A percentile compares a stretch with the other conserved stretches of the same genome.
Conservation (phyloP, 2,888 invertebrate genomes). For the Nemapogon koenigi region DNA sequence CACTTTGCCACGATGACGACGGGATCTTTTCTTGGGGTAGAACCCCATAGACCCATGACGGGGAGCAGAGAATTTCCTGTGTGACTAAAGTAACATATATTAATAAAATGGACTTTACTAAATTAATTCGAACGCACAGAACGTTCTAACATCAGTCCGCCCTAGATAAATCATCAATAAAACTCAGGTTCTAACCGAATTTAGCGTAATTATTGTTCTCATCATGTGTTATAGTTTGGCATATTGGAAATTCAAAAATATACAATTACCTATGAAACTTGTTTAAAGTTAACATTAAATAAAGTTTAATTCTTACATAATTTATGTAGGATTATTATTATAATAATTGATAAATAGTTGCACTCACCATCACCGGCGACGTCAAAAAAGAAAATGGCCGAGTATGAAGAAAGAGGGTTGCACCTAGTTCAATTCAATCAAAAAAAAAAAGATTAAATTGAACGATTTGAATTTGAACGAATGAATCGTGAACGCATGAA, state of each 20-base stretch:
- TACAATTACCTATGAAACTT: no score
- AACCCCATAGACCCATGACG: slow-evolving; percentile 99
- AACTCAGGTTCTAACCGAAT: slow-evolving; percentile 75
- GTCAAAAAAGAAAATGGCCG: slow-evolving; percentile 56
- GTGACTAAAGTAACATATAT: slow-evolving; percentile 78
- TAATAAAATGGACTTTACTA: background rate
- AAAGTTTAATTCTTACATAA: no score
- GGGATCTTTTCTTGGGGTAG: slow-evolving; percentile 97
- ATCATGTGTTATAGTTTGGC: no score
- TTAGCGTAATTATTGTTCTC: slow-evolving; percentile 61
- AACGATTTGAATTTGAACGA: no score
- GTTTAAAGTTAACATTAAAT: no score
- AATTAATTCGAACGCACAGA: background rate
- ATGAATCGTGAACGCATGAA: no score
- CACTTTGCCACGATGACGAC: slow-evolving; percentile 96
- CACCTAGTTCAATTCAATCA: no score
- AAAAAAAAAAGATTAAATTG: no score
- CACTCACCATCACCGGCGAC: slow-evolving; percentile 43
- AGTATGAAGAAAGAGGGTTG: no score
- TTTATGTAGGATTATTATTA: no score
- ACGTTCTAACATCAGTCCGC: slow-evolving; percentile 68
- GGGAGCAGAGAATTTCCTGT: slow-evolving; percentile 99
- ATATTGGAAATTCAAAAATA: no score
- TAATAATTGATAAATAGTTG: background rate
- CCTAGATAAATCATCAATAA: slow-evolving; percentile 75